Base-by-base conservation (phyloP, 2,797 vertebrate species). In the Sebastes steindachneri region DNA sequence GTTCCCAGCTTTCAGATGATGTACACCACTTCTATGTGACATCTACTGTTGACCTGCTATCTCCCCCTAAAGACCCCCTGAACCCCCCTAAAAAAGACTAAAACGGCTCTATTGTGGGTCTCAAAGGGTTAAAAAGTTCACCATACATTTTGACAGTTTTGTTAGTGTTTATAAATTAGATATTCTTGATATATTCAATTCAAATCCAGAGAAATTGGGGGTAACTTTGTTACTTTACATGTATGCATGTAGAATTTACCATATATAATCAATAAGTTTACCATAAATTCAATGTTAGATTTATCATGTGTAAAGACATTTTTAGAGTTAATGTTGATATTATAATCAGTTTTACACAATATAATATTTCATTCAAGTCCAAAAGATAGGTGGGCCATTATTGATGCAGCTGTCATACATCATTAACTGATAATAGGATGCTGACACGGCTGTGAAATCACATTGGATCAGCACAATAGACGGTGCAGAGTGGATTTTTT, bases 361-460 rank as follows among this genome's bases (percentile, higher is more conserved):
- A 25, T 14, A 7, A 59, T 29, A 17, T 31, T n/a, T 21, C 9
- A 59, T 31, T 59, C 5, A 9, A 59, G 28, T 59, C 45, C 45
- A 51, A 51, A 51, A 51, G 7, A 8, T n/a, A 9, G 45, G 7
- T n/a, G 19, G 35, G 64, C 21, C 11, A 23, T 41, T 7, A 70
- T 0, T 23, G 29, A n/a, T 10, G 23, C 17, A 55, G 5, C 29
- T 60, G 35, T 69, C n/a, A 14, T 45, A 35, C 25, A 68, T 74
- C 66, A 69, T 35, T 67, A 12, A 77, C 33, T 31, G 62, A 75
- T n/a, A 69, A 37, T 37, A 37, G 68, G 23, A 72, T 65, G 48
- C 58, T 66, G 68, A 51, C 65, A 66, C n/a, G 7, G 11, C 45
- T 31, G 26, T 7, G 5, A 63, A 26, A 28, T 15, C 11, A 7